Percentiles rank a stretch among this genome's conserved stretches.
These are phyloP conservation scores for Anorthoa munda DNA, from an alignment of 2,888 invertebrate genomes.

Conservation along the genomic window DNA sequence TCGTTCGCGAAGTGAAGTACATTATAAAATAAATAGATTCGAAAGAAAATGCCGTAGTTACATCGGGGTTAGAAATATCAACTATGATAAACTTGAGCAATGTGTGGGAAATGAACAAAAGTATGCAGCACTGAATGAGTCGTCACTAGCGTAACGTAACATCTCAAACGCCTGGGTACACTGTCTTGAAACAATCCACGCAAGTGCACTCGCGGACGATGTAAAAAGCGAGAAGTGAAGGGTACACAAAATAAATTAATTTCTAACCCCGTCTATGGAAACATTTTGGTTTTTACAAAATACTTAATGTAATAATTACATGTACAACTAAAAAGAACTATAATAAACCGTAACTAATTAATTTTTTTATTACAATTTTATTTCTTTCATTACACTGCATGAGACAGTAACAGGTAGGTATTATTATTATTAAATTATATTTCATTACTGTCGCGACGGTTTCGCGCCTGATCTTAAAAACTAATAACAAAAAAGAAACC, in stretches of 20 bases:
- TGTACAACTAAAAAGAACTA: constrained; percentile 64
- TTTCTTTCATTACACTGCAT: too few species aligned
- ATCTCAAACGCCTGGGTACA: constrained; percentile 1
- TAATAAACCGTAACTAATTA: constrained; percentile 57
- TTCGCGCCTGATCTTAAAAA: constrained; percentile 54
- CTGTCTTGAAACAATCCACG: constrained; percentile 5
- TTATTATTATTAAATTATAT: constrained; percentile 31
- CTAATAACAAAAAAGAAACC: constrained; percentile 66
- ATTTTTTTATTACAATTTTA: too few species aligned
- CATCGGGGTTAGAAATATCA: constrained; percentile 60
- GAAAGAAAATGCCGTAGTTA: constrained; percentile 50
- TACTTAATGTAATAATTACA: constrained; percentile 66
- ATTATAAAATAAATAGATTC: constrained; percentile 45
- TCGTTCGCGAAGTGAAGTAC: constrained; percentile 45
- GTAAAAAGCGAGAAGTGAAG: constrained; percentile 21
- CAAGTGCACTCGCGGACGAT: constrained; percentile 12
- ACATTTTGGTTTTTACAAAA: constrained; percentile 64
- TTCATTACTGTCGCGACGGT: constrained; percentile 49
- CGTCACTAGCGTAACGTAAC: constrained; percentile 14
- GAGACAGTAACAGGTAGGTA: too few species aligned
- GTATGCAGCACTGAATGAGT: constrained; percentile 22
- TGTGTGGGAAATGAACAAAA: constrained; percentile 40
- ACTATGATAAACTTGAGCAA: constrained; percentile 65
- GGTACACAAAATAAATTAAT: constrained; percentile 43
- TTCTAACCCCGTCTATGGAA: constrained; percentile 64